Evolutionary conservation across 2,888 invertebrate species (phyloP).

Genomic region (Agrochola lota): DNA sequence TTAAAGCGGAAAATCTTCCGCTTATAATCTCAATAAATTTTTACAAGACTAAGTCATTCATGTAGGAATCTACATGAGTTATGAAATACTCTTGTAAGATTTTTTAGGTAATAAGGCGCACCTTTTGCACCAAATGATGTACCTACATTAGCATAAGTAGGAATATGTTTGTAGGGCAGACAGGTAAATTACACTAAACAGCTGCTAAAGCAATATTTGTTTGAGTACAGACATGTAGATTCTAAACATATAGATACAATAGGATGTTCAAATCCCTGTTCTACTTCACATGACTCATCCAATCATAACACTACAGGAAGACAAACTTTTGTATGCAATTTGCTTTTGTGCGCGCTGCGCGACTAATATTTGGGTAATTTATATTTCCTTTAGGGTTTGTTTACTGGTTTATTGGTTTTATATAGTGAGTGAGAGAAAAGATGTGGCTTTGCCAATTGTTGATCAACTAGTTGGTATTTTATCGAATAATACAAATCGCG

Average conservation of each 20-base stretch:
- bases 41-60: too few species aligned
- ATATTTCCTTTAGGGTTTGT: conserved; percentile 25
- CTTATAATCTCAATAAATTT: too few species aligned
- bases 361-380: conserved; percentile 42
- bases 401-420: not conserved
- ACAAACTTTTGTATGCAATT: conserved; percentile 70
- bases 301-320: conserved; percentile 70
- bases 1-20: not conserved
- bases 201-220: conserved; percentile 13
- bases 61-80: not conserved
- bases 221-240: conserved; percentile 31
- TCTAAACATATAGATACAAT: conserved; percentile 54
- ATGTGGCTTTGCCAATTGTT: conserved; percentile 36
- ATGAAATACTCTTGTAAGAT: conserved; percentile 4
- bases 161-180: conserved; percentile 13
- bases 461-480: conserved; percentile 68
- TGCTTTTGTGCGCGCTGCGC: conserved; percentile 57
- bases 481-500: conserved; percentile 79
- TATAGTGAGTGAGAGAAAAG: not conserved
- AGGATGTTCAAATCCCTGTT: conserved; percentile 65
- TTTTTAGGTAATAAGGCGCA: too few species aligned
- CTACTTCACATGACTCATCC: conserved; percentile 67
- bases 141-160: not conserved
- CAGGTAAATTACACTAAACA: conserved; percentile 24
- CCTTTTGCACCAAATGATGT: not conserved